Evolutionary conservation across 2,888 invertebrate genomes (phyloP).

Genomic region (Mimumesa dahlbomi): DNA sequence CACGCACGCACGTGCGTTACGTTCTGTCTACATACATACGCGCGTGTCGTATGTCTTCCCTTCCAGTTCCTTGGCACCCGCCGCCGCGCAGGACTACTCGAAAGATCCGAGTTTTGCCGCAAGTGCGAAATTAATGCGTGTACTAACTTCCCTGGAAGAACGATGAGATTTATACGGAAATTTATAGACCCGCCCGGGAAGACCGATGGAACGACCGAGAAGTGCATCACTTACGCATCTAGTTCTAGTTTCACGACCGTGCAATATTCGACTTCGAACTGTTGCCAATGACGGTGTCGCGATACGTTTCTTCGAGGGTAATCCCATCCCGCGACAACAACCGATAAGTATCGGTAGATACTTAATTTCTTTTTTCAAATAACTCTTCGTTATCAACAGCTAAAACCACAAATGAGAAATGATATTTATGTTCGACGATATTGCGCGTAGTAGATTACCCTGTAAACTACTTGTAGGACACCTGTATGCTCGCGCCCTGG

Average conservation of each 20-base stretch:
- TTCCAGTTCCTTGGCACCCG: slow-evolving; percentile 42
- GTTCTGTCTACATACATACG: too few species aligned
- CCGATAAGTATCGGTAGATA: too few species aligned
- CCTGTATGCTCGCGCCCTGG: neutral
- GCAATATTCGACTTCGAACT: slow-evolving; percentile 28
- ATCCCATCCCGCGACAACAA: neutral
- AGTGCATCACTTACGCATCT: slow-evolving; percentile 57
- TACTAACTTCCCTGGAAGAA: slow-evolving; percentile 61
- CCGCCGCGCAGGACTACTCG: slow-evolving; percentile 23
- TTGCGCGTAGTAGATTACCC: slow-evolving; percentile 34
- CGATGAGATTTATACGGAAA: slow-evolving; percentile 56
- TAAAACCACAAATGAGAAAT: too few species aligned
- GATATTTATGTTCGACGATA: too few species aligned
- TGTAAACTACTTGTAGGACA: slow-evolving; percentile 22
- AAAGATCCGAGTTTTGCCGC: slow-evolving; percentile 45
- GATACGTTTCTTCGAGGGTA: neutral
- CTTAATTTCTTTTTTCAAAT: too few species aligned
- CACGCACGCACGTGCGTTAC: slow-evolving; percentile 17
- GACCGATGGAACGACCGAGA: slow-evolving; percentile 59
- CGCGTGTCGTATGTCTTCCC: slow-evolving; percentile 53
- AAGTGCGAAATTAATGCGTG: slow-evolving; percentile 63
- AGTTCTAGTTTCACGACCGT: slow-evolving; percentile 33
- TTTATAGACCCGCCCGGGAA: slow-evolving; percentile 56
- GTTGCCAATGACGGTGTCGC: slow-evolving; percentile 33
- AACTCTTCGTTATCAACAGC: too few species aligned